Percentiles rank a stretch among this genome's conserved stretches.
Evolutionary conservation across 2,888 invertebrate genomes (phyloP).

Genomic region (Euclidia mi): DNA sequence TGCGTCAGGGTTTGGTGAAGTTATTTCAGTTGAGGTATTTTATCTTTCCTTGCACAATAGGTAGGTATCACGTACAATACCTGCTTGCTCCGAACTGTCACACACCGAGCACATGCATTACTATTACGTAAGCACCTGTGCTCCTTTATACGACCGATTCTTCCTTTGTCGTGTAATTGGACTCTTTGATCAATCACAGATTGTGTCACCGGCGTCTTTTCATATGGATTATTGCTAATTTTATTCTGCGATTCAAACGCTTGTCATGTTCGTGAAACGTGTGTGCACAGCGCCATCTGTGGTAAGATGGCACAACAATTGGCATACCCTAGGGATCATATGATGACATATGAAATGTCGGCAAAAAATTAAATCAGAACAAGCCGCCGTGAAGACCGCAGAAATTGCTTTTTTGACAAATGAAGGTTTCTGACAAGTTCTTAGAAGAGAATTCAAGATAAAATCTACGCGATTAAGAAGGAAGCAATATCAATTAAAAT

Average conservation of each 20-base stretch:
- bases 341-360: too few species aligned
- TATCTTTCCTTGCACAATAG: neutral
- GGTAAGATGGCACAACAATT: conserved; percentile 6
- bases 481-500: too few species aligned
- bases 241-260: conserved; percentile 22
- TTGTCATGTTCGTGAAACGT: conserved; percentile 12
- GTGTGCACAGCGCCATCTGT: conserved; percentile 3
- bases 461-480: too few species aligned
- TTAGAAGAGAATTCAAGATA: too few species aligned
- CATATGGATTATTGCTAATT: conserved; percentile 41
- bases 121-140: conserved; percentile 43
- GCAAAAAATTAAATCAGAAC: too few species aligned
- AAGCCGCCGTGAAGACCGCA: too few species aligned
- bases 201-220: conserved; percentile 33
- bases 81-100: neutral
- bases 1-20: too few species aligned
- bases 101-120: conserved; percentile 18
- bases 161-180: conserved; percentile 45
- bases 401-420: too few species aligned
- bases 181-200: conserved; percentile 52
- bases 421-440: too few species aligned
- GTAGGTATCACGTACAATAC: neutral
- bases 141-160: conserved; percentile 26
- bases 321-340: too few species aligned
- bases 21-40: too few species aligned